phyloP scores from a whole-genome alignment of 1,140 invertebrate genomes.

The Augochlora pura region DNA sequence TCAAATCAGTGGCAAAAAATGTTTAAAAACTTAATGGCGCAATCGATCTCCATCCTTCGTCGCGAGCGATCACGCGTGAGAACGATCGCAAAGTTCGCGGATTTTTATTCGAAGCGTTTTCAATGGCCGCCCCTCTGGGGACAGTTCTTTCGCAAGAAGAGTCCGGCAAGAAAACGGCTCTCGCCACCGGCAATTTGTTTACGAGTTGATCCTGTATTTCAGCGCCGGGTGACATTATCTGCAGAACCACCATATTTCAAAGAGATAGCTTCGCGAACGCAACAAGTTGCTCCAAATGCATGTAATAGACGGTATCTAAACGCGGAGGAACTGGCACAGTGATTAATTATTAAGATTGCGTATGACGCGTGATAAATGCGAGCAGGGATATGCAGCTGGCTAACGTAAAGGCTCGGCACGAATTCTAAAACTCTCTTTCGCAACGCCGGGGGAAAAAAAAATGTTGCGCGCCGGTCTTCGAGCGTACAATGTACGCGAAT shows the following conservation, averaged over 20 bases:
- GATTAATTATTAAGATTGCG: conserved; percentile 62
- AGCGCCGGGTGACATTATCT: conserved; percentile 42
- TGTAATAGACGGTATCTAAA: conserved; percentile 61
- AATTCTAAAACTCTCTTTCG: conserved; percentile 5
- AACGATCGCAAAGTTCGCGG: background rate
- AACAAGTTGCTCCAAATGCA: conserved; percentile 63
- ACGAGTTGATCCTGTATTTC: conserved; percentile 33
- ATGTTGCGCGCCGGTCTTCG: no score
- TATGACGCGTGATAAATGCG: conserved; percentile 51
- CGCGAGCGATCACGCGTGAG: no score
- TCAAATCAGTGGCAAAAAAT: no score
- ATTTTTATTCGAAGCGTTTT: background rate
- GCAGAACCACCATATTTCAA: conserved; percentile 53
- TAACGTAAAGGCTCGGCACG: background rate
- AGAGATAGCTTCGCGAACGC: conserved; percentile 56
- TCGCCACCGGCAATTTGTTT: background rate
- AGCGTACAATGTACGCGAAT: background rate
- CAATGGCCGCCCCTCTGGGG: background rate
- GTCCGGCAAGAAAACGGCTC: background rate
- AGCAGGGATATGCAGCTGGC: conserved; percentile 4
- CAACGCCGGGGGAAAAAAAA: background rate
- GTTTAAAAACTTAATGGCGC: no score
- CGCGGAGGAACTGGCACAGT: conserved; percentile 44
- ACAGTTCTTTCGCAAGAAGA: background rate
- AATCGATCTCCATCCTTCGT: no score